These are phyloP conservation scores for Neoseiulus cucumeris DNA, from an alignment of 1,140 invertebrate species.

Conservation along the genomic window DNA sequence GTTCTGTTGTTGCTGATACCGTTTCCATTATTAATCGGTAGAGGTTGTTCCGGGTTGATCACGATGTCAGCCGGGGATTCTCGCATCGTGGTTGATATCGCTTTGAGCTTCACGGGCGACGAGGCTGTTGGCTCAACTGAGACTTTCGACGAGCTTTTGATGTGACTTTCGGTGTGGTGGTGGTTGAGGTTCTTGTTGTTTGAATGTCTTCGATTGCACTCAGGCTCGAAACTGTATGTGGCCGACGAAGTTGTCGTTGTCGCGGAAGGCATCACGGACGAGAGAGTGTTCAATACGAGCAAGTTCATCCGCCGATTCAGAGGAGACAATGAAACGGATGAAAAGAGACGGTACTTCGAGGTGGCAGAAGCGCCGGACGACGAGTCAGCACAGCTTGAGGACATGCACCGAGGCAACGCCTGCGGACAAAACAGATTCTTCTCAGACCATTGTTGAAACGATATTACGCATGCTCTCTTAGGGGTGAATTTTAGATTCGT, in stretches of 20 bases:
- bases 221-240: not conserved
- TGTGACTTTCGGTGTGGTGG: not conserved
- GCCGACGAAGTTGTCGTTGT: not conserved
- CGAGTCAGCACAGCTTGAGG: not conserved
- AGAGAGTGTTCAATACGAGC: not conserved
- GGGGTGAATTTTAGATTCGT: no score
- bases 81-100: no score
- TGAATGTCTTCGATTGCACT: not conserved
- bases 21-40: no score
- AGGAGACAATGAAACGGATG: not conserved
- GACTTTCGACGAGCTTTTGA: not conserved
- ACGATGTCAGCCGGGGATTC: no score
- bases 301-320: not conserved
- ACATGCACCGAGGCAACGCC: not conserved
- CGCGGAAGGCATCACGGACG: not conserved
- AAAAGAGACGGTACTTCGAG: not conserved
- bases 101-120: no score
- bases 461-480: no score
- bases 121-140: no score
- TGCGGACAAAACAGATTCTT: not conserved
- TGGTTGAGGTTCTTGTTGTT: not conserved
- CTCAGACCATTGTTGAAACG: no score
- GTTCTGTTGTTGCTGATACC: no score
- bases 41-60: no score
- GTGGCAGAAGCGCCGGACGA: not conserved